Conservation (phyloP, 1,140 invertebrate genomes). For the Cydia pomonella region DNA sequence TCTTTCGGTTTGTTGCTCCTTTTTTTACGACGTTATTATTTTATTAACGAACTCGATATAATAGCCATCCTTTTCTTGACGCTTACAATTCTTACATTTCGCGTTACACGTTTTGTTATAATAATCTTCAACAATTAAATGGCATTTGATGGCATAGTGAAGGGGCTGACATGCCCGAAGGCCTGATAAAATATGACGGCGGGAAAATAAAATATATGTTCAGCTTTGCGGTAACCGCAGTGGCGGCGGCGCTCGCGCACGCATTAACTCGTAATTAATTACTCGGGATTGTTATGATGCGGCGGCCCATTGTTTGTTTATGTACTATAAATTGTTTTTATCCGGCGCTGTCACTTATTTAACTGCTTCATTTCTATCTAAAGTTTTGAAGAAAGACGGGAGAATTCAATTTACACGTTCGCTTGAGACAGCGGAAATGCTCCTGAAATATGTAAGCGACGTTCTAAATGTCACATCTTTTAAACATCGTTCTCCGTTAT, state of each 20-base stretch:
- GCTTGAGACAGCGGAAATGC: neutral
- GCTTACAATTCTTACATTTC: constrained; percentile 11
- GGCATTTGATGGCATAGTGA: constrained; percentile 20
- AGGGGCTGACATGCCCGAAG: constrained; percentile 29
- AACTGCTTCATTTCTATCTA: constrained; percentile 17
- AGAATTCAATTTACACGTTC: neutral
- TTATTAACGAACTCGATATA: constrained; percentile 65
- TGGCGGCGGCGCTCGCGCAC: constrained; percentile 29
- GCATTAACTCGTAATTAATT: constrained; percentile 38
- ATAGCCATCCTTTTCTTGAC: constrained; percentile 34
- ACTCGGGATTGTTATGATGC: constrained; percentile 30
- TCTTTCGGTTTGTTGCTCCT: constrained; percentile 76
- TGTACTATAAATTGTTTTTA: constrained; percentile 28
- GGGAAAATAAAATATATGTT: constrained; percentile 34
- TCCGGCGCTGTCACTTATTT: constrained; percentile 15
- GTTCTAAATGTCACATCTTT: constrained; percentile 16
- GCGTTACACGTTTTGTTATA: constrained; percentile 4
- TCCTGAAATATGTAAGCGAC: neutral
- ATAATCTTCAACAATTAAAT: constrained; percentile 23
- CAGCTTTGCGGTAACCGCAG: constrained; percentile 36
- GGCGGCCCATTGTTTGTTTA: constrained; percentile 31
- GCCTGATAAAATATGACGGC: constrained; percentile 27
- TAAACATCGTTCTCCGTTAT: constrained; percentile 5
- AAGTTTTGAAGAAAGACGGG: neutral
- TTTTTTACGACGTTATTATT: constrained; percentile 76